Base-by-base conservation (phyloP, 2,888 invertebrate species). In the Ophion ellenae region DNA sequence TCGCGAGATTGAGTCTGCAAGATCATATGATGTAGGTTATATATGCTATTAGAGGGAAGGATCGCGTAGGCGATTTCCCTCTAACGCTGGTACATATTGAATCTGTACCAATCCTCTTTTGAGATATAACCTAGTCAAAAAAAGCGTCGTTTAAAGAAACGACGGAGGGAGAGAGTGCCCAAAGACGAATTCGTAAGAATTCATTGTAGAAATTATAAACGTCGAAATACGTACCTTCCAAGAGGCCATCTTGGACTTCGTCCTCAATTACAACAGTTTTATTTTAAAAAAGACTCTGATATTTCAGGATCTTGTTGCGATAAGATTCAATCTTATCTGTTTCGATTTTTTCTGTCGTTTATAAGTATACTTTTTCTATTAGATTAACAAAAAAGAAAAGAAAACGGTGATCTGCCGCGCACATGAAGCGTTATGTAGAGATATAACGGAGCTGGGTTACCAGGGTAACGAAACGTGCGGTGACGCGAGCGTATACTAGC, bases 21-120 rank as follows among this genome's bases (percentile, higher is more conserved):
- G 73, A 81, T 67, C 81, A 77, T 32, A 45, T 71, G 66, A 81
- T 64, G 73, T 67, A 84, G 53, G 63, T 80, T 61, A 84, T 70
- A 57, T 10, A 28, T 40, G 53, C 80, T 64, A 71, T 57, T 57
- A 36, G 20, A 73, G 10, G 9, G 36, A 47, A 53, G 24, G 9
- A 70, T 28, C 47, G 11, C 28, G 20, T 70, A 47, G 20, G 1
- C 53, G 11, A 4, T 47, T 47, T 20, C 28, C 53, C 45, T 70
- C 53, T 70, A 70, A 70, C 28, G 53, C 47, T 24, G 53, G 14
- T 2, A 14, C 14, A 47, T 14, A 47, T 47, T 47, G 14, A 10
- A 47, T 47, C 47, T 47, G 10, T 47, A 11, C 14, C 47, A 1
- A 47, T 47, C 47, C 14, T 47, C 2, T 47, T 47, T 10, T 10